Percentiles rank a stretch among this genome's conserved stretches.
phyloP scores from a whole-genome alignment of 2,888 invertebrate species.

The Pegoplata infirma region DNA sequence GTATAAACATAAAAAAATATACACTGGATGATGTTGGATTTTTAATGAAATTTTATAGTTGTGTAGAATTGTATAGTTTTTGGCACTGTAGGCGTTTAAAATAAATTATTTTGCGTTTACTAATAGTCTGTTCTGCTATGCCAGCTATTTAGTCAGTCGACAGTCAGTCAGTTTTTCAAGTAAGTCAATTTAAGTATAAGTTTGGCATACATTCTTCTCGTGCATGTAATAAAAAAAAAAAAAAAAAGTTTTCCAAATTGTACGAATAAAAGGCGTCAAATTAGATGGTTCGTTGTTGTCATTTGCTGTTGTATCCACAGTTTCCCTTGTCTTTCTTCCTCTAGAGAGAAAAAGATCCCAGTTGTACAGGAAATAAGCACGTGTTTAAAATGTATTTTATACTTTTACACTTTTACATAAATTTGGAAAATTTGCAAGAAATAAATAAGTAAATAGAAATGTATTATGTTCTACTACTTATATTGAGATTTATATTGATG shows the following conservation, averaged over 20 bases:
- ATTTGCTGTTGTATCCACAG: no score
- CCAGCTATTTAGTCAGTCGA: slow-evolving; percentile 10
- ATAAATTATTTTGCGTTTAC: slow-evolving; percentile 36
- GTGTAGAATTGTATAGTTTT: neutral
- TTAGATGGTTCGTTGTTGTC: neutral
- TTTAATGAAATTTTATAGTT: neutral
- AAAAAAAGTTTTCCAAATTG: neutral
- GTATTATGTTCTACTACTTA: neutral
- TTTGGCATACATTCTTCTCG: slow-evolving; percentile 16
- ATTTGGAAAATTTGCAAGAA: no score
- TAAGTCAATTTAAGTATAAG: slow-evolving; percentile 2
- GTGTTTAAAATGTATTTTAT: slow-evolving; percentile 22
- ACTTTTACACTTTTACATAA: neutral
- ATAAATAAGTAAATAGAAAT: no score
- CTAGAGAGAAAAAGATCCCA: neutral
- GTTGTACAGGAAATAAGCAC: slow-evolving; percentile 39
- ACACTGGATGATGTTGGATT: no score
- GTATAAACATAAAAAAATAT: no score
- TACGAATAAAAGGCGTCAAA: neutral
- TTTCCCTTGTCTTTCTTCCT: neutral
- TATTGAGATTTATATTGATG: slow-evolving; percentile 16
- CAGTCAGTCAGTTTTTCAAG: neutral
- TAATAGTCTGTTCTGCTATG: slow-evolving; percentile 12
- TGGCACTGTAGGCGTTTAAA: slow-evolving; percentile 29
- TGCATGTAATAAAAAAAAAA: neutral